A percentile compares a stretch with the other conserved stretches of the same genome.
Evolutionary conservation across 2,888 invertebrate genomes (phyloP).

Genomic region (Mimachlamys varia): DNA sequence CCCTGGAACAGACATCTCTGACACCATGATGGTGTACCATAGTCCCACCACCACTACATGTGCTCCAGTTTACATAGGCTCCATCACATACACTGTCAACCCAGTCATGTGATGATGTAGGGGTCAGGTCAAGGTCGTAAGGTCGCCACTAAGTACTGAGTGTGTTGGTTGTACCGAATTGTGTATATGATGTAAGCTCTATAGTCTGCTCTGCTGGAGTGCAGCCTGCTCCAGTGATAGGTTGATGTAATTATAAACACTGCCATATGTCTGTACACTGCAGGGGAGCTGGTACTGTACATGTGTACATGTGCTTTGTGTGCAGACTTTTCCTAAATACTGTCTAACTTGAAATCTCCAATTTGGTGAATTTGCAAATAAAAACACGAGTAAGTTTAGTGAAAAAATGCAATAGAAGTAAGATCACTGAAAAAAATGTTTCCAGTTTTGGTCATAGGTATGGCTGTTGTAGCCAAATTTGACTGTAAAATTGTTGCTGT

Average conservation of each 20-base stretch:
- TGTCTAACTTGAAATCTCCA: too few relatives aligned
- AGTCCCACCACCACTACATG: background rate
- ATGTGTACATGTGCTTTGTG: background rate
- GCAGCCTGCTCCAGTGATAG: background rate
- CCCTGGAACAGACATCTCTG: background rate
- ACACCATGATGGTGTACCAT: background rate
- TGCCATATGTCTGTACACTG: background rate
- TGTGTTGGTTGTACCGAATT: background rate
- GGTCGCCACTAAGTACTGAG: background rate
- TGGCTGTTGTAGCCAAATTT: too few relatives aligned
- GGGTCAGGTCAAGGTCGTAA: constrained; percentile 19
- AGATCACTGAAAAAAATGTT: too few relatives aligned
- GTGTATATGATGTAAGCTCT: background rate
- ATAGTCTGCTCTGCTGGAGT: background rate
- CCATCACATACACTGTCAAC: background rate
- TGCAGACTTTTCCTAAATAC: background rate
- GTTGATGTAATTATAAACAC: background rate
- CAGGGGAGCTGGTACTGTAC: background rate
- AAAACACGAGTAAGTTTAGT: too few relatives aligned
- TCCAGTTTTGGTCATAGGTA: too few relatives aligned
- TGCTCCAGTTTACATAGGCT: constrained; percentile 4
- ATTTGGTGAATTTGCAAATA: too few relatives aligned
- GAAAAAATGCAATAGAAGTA: too few relatives aligned
- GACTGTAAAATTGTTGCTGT: too few relatives aligned
- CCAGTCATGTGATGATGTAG: constrained; percentile 22